Conservation (phyloP, 2,888 invertebrate genomes). For the Protodeltote pygarga region DNA sequence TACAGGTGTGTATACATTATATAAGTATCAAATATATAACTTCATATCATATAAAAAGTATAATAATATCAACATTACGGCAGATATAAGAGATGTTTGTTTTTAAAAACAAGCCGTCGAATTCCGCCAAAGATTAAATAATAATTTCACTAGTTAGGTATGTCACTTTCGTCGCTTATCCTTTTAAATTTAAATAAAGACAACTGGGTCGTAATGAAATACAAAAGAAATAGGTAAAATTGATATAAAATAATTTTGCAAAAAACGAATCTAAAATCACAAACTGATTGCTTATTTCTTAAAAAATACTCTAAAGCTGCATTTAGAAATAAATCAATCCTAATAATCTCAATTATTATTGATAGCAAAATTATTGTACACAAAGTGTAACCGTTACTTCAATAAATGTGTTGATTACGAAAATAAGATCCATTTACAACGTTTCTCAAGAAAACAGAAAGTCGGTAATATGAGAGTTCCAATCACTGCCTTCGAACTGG, state of each 20-base stretch:
- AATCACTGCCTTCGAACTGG: background rate
- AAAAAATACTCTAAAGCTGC: conserved; percentile 10
- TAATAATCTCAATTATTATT: conserved; percentile 19
- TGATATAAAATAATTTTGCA: conserved; percentile 13
- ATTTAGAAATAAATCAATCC: conserved; percentile 24
- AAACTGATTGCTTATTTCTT: conserved; percentile 20
- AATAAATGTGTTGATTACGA: no score
- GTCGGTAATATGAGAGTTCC: conserved; percentile 9
- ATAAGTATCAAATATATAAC: conserved; percentile 33
- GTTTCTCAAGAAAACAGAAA: conserved; percentile 3
- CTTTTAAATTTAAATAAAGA: conserved; percentile 1
- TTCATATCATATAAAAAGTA: conserved; percentile 41
- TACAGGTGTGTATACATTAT: conserved; percentile 19
- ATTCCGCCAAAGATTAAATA: conserved; percentile 12
- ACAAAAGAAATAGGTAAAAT: background rate
- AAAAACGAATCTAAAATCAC: conserved; percentile 15
- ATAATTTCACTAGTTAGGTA: conserved; percentile 8
- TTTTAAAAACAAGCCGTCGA: conserved; percentile 3
- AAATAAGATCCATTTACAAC: background rate
- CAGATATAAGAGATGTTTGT: conserved; percentile 29
- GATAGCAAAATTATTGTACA: conserved; percentile 16
- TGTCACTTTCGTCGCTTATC: background rate
- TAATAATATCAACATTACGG: conserved; percentile 49
- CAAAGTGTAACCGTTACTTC: background rate
- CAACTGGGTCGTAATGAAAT: conserved; percentile 8